Evolutionary conservation across 2,797 vertebrate species (phyloP).

Genomic region (Megalops cyprinoides): DNA sequence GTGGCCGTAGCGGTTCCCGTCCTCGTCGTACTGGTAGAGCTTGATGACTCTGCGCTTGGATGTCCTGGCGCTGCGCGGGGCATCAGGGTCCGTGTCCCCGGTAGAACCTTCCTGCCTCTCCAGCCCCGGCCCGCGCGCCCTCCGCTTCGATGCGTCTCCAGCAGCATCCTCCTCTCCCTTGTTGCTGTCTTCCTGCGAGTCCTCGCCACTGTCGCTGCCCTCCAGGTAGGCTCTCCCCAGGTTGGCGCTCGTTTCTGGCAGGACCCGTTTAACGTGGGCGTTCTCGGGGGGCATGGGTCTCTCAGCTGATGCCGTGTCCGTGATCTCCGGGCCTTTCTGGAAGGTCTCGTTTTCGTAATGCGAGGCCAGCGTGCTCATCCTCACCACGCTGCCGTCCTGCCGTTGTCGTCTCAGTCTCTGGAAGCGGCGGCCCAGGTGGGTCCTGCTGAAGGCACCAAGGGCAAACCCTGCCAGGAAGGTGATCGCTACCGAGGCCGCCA

Average conservation of each 20-base stretch:
- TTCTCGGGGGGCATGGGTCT: neutral
- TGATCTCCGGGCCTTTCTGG: neutral
- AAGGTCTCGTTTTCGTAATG: constrained; percentile 19
- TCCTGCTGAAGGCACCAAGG: constrained; percentile 64
- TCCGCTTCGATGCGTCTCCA: neutral
- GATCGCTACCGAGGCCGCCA: constrained; percentile 66
- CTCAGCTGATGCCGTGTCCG: neutral
- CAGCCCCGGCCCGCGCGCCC: neutral
- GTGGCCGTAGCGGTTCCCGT: constrained; percentile 66
- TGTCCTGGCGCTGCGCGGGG: neutral
- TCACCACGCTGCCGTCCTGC: neutral
- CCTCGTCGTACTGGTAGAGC: constrained; percentile 77
- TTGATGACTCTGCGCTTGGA: constrained; percentile 64
- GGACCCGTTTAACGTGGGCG: neutral
- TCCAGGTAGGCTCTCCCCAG: constrained; percentile 43
- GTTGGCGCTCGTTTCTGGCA: neutral
- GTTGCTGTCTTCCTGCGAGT: neutral
- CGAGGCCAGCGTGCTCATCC: constrained; percentile 38
- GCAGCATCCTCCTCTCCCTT: neutral
- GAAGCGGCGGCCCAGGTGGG: constrained; percentile 60
- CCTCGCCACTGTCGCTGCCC: constrained; percentile 28
- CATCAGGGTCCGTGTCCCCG: neutral
- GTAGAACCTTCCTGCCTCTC: neutral
- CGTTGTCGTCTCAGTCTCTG: neutral
- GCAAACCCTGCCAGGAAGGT: constrained; percentile 72